Evolutionary conservation across 1,140 invertebrate genomes (phyloP), one percentile per base, ranked within the genome.

Genomic region (Drosophila hydei): DNA sequence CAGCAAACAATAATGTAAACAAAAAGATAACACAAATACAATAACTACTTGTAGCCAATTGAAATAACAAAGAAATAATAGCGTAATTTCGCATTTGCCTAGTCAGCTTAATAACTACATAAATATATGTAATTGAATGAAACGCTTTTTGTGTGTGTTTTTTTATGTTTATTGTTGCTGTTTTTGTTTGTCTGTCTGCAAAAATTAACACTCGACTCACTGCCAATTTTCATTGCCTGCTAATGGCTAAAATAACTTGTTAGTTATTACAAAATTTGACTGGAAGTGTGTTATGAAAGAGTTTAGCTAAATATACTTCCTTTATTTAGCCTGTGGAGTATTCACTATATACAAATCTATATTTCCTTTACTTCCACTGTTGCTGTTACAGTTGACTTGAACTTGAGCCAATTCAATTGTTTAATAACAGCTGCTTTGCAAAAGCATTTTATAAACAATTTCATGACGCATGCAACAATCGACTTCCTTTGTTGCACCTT

Each of bases 191-290:
- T 47, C 38, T 47, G 38, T 67, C 54, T 75, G 67, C 64, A 65
- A 75, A 33, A 84, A 87, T 85, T 85, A 85, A 81, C 80, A 85
- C 80, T 58, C 63, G 43, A 60, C 67, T 43, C 54, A 64, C 33
- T 71, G 69, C 33, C 52, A 38, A 60, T 60, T 59, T 52, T 45
- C 38, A 60, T 60, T 14, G 27, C 40, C 25, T 58, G 47, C 42
- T 45, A 14, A 55, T 56, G 21, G 36, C 33, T 25, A 42, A 42
- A 68, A 52, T 18, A 43, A 52, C 48, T 68, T 21, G 25, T 16
- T 45, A 30, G 11, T 21, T 55, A 42, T 71, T 65, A 38, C 61
- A 40, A 71, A 56, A 69, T 16, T 33, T 33, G 5, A 7, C 3
- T 7, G n/a, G 27, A 19, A n/a, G 19, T 38, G 33, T 65, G 33